A percentile compares a stretch with the other conserved stretches of the same genome.
Conservation (phyloP, 2,797 vertebrate species). For the Enteromius unitaeniatus region DNA sequence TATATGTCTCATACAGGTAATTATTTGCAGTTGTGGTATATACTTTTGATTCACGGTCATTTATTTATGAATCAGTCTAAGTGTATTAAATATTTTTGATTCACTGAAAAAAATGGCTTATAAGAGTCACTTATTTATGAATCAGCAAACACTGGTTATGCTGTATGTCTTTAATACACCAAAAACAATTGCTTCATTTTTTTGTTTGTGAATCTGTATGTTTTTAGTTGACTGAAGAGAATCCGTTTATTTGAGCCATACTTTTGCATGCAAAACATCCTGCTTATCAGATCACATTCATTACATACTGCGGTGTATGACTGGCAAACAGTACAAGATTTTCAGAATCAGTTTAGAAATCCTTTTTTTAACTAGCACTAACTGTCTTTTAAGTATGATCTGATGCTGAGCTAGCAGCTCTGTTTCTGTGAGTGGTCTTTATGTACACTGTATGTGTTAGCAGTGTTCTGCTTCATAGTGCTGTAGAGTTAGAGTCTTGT, state of each 20-base stretch:
- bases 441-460: constrained; percentile 3
- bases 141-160: neutral
- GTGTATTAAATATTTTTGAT: neutral
- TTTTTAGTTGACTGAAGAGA: neutral
- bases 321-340: neutral
- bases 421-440: neutral
- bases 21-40: too few species aligned
- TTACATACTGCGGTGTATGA: neutral
- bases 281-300: neutral
- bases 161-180: neutral
- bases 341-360: neutral
- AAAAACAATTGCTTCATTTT: neutral
- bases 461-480: constrained; percentile 7
- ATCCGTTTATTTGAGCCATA: neutral
- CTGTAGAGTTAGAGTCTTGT: constrained; percentile 5
- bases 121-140: neutral
- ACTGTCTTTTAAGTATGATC: neutral
- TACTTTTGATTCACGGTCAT: neutral
- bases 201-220: neutral
- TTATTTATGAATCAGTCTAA: neutral
- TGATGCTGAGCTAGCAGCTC: neutral
- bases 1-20: too few species aligned
- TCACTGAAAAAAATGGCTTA: neutral
- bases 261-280: neutral
- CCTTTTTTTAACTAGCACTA: neutral